Evolutionary conservation across 2,113 vertebrate genomes (phyloP), one percentile per base, ranked within the genome.

Genomic region (Microtus ochrogaster): DNA sequence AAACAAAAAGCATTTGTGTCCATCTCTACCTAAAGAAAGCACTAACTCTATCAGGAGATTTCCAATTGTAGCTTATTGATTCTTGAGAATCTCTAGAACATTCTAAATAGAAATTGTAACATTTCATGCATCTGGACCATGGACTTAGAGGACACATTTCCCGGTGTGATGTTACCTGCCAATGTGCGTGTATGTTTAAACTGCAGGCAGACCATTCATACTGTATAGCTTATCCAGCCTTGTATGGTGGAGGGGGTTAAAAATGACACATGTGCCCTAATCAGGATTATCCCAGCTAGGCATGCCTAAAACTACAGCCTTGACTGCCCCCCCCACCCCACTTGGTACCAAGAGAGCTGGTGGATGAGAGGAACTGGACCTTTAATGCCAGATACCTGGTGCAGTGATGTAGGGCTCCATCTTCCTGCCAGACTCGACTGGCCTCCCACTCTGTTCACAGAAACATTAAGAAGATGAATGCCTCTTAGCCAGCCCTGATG

Each of bases 381-480:
- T 92, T 89, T 86, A 85, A 94, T 94, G 85, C 97, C 94, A 96
- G 93, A 91, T 94, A 94, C 81, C 83, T 11, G 0, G 49, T 86
- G 44, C 90, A 85, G 68, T 94, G 95, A 95, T 58, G 72, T 44
- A 66, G 33, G 86, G 76, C 93, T 92, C 81, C 94, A 61, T 97
- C 68, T 55, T 83, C 66, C 84, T 89, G 95, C 96, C 77, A 96
- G 96, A 94, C 95, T 96, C 96, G 97, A 95, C 96, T 88, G 82
- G 92, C 49, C 92, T 94, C 77, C 86, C 76, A 92, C 86, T 96
- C 96, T 70, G 94, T 90, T 95, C 2, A 0, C 78, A 84, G 49
- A 72, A 94, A 86, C 92, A 94, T 96, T 91, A 93, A 89, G 83
- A 95, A 97, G 97, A 96, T 94, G 91, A 94, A 96, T 98, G 97